Percentiles rank a stretch among this genome's conserved stretches.
Evolutionary conservation across 2,888 invertebrate species (phyloP).

Genomic region (Leptogaster cylindrica): DNA sequence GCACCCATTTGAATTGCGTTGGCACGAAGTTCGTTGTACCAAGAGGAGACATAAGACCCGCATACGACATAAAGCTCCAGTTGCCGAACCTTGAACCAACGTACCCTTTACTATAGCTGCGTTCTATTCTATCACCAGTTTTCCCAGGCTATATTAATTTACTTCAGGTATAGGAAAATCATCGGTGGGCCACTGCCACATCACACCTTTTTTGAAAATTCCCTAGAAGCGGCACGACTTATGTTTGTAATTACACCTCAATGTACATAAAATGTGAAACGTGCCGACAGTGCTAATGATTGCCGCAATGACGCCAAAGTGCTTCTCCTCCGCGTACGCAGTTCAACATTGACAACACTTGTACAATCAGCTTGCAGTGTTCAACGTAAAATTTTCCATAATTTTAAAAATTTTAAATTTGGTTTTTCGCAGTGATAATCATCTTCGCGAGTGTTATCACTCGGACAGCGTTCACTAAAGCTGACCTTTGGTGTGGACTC

Average conservation of each 20-base stretch:
- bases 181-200: too few species aligned
- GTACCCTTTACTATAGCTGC: too few species aligned
- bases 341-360: neutral
- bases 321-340: slow-evolving; percentile 3
- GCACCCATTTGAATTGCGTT: too few species aligned
- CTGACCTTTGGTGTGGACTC: slow-evolving; percentile 12
- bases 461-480: slow-evolving; percentile 5
- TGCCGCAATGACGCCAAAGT: neutral
- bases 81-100: too few species aligned
- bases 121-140: too few species aligned
- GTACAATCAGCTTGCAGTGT: too few species aligned
- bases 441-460: slow-evolving; percentile 10
- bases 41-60: too few species aligned
- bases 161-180: too few species aligned
- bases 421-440: slow-evolving; percentile 13
- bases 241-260: slow-evolving; percentile 17
- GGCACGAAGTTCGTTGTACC: too few species aligned
- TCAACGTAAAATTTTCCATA: slow-evolving; percentile 20
- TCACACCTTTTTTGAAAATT: too few species aligned
- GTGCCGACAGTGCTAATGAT: slow-evolving; percentile 1
- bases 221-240: neutral
- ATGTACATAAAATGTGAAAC: slow-evolving; percentile 6
- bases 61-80: too few species aligned
- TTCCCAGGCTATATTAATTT: too few species aligned
- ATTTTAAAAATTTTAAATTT: slow-evolving; percentile 26